phyloP scores from a whole-genome alignment of 92 coral and sea anemone genomes.

The Galaxea fascicularis region DNA sequence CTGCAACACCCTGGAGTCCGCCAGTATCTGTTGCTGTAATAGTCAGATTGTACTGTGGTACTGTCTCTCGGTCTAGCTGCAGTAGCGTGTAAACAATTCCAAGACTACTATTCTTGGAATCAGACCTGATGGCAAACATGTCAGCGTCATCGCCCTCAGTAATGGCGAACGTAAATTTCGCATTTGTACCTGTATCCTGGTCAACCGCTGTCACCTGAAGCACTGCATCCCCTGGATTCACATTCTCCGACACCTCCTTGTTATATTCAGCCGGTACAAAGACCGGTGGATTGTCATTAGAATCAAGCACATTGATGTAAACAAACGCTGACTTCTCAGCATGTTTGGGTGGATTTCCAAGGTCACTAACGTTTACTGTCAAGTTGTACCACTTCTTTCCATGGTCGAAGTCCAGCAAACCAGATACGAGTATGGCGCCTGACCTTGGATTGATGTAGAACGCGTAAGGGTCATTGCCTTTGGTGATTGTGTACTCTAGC shows the following conservation, averaged over 20 bases:
- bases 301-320: slow-evolving; percentile 76
- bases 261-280: slow-evolving; percentile 79
- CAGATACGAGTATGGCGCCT: slow-evolving; percentile 91
- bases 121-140: slow-evolving; percentile 70
- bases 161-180: slow-evolving; percentile 64
- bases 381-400: slow-evolving; percentile 72
- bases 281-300: slow-evolving; percentile 90
- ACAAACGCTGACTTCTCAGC: slow-evolving; percentile 67
- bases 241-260: slow-evolving; percentile 64
- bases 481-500: slow-evolving; percentile 73
- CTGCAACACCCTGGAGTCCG: slow-evolving; percentile 79
- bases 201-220: slow-evolving; percentile 77
- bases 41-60: slow-evolving; percentile 71
- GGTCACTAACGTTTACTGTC: slow-evolving; percentile 83
- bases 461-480: slow-evolving; percentile 83
- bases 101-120: slow-evolving; percentile 67
- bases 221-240: slow-evolving; percentile 60
- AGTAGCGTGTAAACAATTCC: slow-evolving; percentile 74
- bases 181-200: slow-evolving; percentile 77
- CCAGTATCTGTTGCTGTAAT: slow-evolving; percentile 92
- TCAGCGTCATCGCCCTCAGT: slow-evolving; percentile 82
- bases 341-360: slow-evolving; percentile 49
- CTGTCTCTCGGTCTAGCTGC: slow-evolving; percentile 82
- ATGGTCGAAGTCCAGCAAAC: slow-evolving; percentile 82
- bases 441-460: slow-evolving; percentile 88